These are phyloP conservation scores for Euschistus heros DNA, from an alignment of 1,140 invertebrate genomes.

Conservation along the genomic window DNA sequence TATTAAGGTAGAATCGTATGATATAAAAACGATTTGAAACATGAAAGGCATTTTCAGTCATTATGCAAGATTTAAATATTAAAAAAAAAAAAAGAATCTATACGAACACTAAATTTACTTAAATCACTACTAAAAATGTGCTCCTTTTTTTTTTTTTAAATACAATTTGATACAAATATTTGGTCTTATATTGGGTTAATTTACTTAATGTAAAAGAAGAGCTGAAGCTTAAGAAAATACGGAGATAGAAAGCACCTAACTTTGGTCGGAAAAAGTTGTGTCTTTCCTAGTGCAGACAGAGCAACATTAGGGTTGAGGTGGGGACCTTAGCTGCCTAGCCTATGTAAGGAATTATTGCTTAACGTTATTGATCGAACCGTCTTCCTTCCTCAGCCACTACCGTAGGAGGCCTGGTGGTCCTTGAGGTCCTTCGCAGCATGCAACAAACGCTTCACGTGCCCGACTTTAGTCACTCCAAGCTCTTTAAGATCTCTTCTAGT, in stretches of 20 bases:
- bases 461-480: constrained; percentile 83
- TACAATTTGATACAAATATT: constrained; percentile 7
- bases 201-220: background rate
- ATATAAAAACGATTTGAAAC: background rate
- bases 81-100: constrained; percentile 1
- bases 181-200: background rate
- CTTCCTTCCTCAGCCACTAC: background rate
- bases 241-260: too few relatives aligned
- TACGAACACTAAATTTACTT: background rate
- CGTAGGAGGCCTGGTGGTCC: constrained; percentile 31
- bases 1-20: background rate
- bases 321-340: background rate
- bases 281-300: too few relatives aligned
- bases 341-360: constrained; percentile 4
- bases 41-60: constrained; percentile 14
- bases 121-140: background rate
- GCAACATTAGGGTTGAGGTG: background rate
- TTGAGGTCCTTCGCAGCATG: constrained; percentile 78
- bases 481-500: constrained; percentile 79
- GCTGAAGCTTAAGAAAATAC: constrained; percentile 16
- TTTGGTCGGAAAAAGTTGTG: too few relatives aligned
- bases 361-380: background rate
- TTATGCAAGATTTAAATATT: constrained; percentile 8
- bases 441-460: constrained; percentile 87
- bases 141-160: background rate